Conservation (phyloP, 2,797 vertebrate species). For the Chelmon rostratus region DNA sequence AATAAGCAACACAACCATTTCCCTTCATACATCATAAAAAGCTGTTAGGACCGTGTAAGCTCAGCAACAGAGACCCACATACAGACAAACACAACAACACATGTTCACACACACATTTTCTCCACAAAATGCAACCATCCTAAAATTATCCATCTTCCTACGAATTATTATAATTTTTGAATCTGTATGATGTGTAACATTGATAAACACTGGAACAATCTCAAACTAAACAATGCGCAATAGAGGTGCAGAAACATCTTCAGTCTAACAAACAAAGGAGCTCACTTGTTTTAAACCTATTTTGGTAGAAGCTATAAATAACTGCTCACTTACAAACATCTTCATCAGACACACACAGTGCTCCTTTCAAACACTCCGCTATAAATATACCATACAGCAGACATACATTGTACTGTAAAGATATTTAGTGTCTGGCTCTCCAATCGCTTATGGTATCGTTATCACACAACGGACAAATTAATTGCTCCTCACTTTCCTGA, state of each 20-base stretch:
- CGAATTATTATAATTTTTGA: constrained; percentile 62
- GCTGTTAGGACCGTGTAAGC: constrained; percentile 42
- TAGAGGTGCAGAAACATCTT: constrained; percentile 59
- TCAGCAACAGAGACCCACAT: constrained; percentile 40
- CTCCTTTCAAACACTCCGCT: constrained; percentile 58
- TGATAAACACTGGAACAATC: constrained; percentile 63
- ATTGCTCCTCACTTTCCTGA: constrained; percentile 39
- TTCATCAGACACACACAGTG: constrained; percentile 54
- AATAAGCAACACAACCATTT: constrained; percentile 66
- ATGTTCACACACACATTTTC: constrained; percentile 26
- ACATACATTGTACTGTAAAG: constrained; percentile 39
- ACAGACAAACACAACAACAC: constrained; percentile 32
- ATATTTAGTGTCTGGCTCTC: constrained; percentile 44
- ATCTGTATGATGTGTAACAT: constrained; percentile 40
- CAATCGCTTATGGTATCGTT: constrained; percentile 37
- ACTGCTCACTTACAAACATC: constrained; percentile 59
- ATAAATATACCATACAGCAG: constrained; percentile 63
- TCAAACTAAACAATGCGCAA: constrained; percentile 47
- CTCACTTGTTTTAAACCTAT: constrained; percentile 72
- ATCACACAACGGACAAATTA: constrained; percentile 37
- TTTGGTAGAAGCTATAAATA: constrained; percentile 78
- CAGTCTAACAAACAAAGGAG: constrained; percentile 71
- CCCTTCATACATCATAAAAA: constrained; percentile 61
- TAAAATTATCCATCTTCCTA: constrained; percentile 47
- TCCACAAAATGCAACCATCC: constrained; percentile 37